phyloP scores from a whole-genome alignment of 2,888 invertebrate genomes.

The Trisateles emortualis region DNA sequence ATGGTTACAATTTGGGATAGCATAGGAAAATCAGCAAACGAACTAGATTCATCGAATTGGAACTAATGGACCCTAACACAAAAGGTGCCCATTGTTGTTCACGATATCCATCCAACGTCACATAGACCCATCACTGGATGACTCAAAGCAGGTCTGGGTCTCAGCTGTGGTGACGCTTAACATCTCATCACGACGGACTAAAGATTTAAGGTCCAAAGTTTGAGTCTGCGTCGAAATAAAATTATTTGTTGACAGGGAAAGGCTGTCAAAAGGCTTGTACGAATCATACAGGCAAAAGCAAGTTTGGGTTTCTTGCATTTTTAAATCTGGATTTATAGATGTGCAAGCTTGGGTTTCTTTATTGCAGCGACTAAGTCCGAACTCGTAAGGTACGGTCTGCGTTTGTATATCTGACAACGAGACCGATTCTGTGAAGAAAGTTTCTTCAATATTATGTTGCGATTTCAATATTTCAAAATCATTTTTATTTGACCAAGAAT shows the following conservation, averaged over 20 bases:
- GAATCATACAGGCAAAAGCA: conserved; percentile 71
- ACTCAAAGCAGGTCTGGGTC: conserved; percentile 74
- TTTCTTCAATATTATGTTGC: conserved; percentile 71
- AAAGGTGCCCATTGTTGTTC: too few relatives aligned
- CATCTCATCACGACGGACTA: conserved; percentile 60
- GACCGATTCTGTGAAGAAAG: conserved; percentile 71
- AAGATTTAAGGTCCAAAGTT: conserved; percentile 55
- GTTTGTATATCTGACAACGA: conserved; percentile 78
- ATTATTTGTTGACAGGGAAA: conserved; percentile 55
- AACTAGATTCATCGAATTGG: too few relatives aligned
- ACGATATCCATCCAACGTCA: conserved; percentile 49
- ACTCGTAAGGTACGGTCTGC: conserved; percentile 75
- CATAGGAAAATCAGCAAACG: too few relatives aligned
- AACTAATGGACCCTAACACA: too few relatives aligned
- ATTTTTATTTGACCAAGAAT: conserved; percentile 76
- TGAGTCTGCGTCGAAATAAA: conserved; percentile 74
- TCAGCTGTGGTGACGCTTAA: conserved; percentile 67
- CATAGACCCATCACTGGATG: conserved; percentile 48
- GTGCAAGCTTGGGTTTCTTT: conserved; percentile 64
- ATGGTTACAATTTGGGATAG: too few relatives aligned
- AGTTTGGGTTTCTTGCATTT: conserved; percentile 78
- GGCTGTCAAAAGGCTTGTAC: conserved; percentile 65
- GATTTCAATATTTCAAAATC: conserved; percentile 74
- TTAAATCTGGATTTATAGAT: conserved; percentile 67
- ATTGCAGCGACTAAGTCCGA: conserved; percentile 65